Evolutionary conservation across 2,113 vertebrate species (phyloP), one percentile per base, ranked within the genome.

Genomic region (Pedetes capensis): DNA sequence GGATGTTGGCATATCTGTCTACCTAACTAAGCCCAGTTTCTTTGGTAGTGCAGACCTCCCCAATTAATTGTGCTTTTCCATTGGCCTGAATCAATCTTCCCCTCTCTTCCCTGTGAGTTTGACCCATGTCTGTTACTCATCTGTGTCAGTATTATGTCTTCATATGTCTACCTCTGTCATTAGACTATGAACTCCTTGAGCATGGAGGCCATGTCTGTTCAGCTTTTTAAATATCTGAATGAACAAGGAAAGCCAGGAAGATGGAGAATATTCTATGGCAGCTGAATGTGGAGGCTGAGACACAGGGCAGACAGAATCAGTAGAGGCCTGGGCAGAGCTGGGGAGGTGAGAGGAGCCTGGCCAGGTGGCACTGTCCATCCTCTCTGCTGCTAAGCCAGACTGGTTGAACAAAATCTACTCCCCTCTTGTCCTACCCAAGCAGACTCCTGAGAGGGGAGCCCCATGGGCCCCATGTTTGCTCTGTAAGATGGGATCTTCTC

Each of bases 381-480:
- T 72, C 44, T 32, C 10, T 29, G 20, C 84, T 55, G 51, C 91
- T 25, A n/a, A 87, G 59, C n/a, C 20, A 0, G 27, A 27, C 22
- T 51, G 59, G 22, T 34, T 27, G 7, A 91, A 23, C 71, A 88
- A 64, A 87, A 47, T 57, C 71, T 64, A 42, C 59, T 74, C 74
- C n/a, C 47, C 34, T 37, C 34, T 1, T 0, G 51, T 71, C 29
- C 7, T 25, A 93, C 66, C 89, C 29, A 47, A 81, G 59, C 14
- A 6, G 55, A 66, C 34, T 44, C 42, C 17, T 8, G 51, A 23
- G 72, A 12, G 14, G 44, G 63, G 51, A 66, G 87, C 47, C n/a
- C 63, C 79, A 5, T 93, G 95, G 95, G 89, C 81, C 82, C 1
- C 89, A 37, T 42, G 68, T 93, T 97, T 97, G 94, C 96, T 94